Percentiles rank a stretch among this genome's conserved stretches.
Evolutionary conservation across 2,888 invertebrate species (phyloP).

Genomic region (Dichetophora obliterata): DNA sequence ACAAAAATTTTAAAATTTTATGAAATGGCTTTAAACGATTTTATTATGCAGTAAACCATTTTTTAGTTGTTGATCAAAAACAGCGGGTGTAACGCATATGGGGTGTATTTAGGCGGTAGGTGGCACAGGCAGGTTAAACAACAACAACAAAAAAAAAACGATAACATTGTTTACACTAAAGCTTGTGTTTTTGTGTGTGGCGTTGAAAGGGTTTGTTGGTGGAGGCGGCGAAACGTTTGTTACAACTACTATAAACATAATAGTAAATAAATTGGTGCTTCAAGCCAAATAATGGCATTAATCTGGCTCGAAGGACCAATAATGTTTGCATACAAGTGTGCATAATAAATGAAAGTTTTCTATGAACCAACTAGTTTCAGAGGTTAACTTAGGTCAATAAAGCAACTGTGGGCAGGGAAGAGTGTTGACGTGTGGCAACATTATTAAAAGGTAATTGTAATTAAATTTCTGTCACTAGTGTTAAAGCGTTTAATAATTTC

Average conservation of each 20-base stretch:
- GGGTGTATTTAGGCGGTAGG: not conserved
- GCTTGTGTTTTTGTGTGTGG: not conserved
- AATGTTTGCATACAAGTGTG: slow-evolving; percentile 55
- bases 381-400: slow-evolving; percentile 35
- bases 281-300: slow-evolving; percentile 43
- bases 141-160: slow-evolving; percentile 2
- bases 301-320: slow-evolving; percentile 33
- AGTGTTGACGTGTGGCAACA: not conserved
- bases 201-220: not conserved
- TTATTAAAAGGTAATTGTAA: not conserved
- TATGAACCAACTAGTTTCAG: slow-evolving; percentile 62
- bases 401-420: slow-evolving; percentile 39
- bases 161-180: not conserved
- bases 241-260: slow-evolving; percentile 41
- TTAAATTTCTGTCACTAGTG: not conserved
- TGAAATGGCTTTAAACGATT: slow-evolving; percentile 13
- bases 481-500: not conserved
- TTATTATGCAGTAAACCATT: slow-evolving; percentile 14
- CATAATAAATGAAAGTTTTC: slow-evolving; percentile 67
- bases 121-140: not conserved
- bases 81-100: not conserved
- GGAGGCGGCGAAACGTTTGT: slow-evolving; percentile 28
- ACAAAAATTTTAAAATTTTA: not conserved
- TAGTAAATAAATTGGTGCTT: slow-evolving; percentile 42
- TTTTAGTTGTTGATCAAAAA: slow-evolving; percentile 20